A percentile compares a stretch with the other conserved stretches of the same genome.
phyloP scores from a whole-genome alignment of 2,113 vertebrate species.

The Rhegmatorhina hoffmannsi region DNA sequence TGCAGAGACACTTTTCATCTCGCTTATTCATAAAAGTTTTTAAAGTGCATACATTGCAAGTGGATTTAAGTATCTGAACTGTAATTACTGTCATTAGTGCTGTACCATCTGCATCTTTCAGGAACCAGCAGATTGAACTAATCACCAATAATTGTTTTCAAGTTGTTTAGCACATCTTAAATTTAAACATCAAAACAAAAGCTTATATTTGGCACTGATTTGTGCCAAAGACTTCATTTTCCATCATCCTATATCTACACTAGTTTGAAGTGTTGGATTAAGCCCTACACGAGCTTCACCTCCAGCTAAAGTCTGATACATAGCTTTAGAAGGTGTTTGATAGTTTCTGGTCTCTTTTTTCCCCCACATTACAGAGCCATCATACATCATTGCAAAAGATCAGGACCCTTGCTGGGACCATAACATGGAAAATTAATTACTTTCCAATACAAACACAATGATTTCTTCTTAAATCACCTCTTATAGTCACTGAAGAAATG shows the following conservation, averaged over 20 bases:
- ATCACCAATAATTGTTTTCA: constrained; percentile 70
- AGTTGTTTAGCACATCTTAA: constrained; percentile 62
- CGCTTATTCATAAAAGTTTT: constrained; percentile 46
- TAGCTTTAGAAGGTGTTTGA: not conserved
- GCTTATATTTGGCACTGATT: constrained; percentile 64
- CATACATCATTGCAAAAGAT: not conserved
- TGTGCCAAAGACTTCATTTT: constrained; percentile 3
- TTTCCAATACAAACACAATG: constrained; percentile 5
- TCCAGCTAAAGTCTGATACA: not conserved
- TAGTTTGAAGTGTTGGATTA: not conserved
- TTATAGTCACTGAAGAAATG: not conserved
- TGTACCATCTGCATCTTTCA: constrained; percentile 63
- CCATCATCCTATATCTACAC: not conserved
- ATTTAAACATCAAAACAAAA: constrained; percentile 68
- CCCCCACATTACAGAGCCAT: not conserved
- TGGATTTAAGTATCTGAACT: constrained; percentile 56
- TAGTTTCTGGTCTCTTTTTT: not conserved
- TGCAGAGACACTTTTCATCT: constrained; percentile 29
- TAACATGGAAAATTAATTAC: not conserved
- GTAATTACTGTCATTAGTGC: constrained; percentile 61
- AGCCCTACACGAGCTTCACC: not conserved
- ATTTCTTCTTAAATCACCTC: not conserved
- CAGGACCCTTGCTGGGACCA: not conserved
- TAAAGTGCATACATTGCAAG: constrained; percentile 34
- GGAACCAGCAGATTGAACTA: constrained; percentile 62